Conservation (phyloP, 2,888 invertebrate genomes). For the Drosophila leonis region DNA sequence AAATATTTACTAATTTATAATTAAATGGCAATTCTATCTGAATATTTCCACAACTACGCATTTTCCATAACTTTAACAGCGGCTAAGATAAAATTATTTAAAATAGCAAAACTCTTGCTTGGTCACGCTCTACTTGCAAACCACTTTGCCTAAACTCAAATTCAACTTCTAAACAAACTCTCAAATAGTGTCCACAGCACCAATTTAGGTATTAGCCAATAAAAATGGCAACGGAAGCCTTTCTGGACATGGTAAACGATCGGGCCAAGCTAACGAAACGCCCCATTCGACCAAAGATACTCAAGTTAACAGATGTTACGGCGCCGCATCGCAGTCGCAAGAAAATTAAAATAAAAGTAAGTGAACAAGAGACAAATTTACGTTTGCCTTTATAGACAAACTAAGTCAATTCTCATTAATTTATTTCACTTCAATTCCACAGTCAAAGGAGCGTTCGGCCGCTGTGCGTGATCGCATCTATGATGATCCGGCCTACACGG, state of each 20-base stretch:
- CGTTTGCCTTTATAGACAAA: fast-evolving
- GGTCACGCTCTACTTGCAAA: neutral
- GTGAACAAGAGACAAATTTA: slow-evolving; percentile 11
- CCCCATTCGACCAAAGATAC: slow-evolving; percentile 83
- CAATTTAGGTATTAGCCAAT: neutral
- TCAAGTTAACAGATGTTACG: slow-evolving; percentile 84
- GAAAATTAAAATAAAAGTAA: slow-evolving; percentile 85
- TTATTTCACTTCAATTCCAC: neutral
- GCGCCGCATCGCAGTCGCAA: slow-evolving; percentile 85
- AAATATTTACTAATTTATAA: neutral
- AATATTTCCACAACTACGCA: neutral
- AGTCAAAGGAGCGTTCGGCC: slow-evolving; percentile 84
- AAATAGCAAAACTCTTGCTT: neutral
- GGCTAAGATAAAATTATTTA: neutral
- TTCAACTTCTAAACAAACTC: too few species aligned
- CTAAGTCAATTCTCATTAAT: neutral
- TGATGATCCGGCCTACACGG: slow-evolving; percentile 85
- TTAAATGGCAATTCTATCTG: neutral
- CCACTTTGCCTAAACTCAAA: neutral
- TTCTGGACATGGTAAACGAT: slow-evolving; percentile 83
- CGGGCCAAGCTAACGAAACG: slow-evolving; percentile 82
- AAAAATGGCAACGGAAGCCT: slow-evolving; percentile 84
- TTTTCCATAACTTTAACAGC: neutral
- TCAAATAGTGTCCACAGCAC: neutral
- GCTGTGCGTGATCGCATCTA: slow-evolving; percentile 85